Evolutionary conservation across 2,113 vertebrate species (phyloP).

Genomic region (Periophthalmodon schlosseri): DNA sequence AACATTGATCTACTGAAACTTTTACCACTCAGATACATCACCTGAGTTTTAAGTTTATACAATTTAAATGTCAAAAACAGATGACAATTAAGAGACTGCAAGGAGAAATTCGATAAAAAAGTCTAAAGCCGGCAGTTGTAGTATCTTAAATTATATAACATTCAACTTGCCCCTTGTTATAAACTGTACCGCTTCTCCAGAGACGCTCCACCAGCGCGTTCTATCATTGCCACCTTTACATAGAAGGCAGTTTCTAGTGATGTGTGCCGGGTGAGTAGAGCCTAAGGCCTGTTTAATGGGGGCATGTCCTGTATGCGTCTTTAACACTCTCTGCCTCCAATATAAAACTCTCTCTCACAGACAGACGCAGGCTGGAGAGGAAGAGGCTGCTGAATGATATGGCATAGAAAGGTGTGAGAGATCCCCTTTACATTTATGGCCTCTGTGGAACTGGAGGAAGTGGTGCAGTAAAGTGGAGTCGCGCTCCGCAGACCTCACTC

Average conservation of each 20-base stretch:
- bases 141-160: neutral
- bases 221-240: neutral
- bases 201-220: neutral
- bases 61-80: no score
- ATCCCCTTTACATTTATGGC: constrained; percentile 76
- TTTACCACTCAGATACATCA: no score
- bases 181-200: neutral
- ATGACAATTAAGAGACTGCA: no score
- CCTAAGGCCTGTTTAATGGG: constrained; percentile 19
- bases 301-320: constrained; percentile 48
- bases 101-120: neutral
- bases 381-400: constrained; percentile 63
- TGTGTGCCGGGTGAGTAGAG: constrained; percentile 7
- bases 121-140: neutral
- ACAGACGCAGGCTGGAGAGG: constrained; percentile 36
- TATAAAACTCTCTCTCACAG: constrained; percentile 35
- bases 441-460: constrained; percentile 74
- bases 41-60: neutral
- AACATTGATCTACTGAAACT: neutral
- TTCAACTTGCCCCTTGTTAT: neutral
- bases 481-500: constrained; percentile 68
- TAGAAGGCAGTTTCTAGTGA: constrained; percentile 25
- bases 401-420: constrained; percentile 75
- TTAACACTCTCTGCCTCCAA: constrained; percentile 55
- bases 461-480: constrained; percentile 74